Percentiles rank a stretch among this genome's conserved stretches.
These are phyloP conservation scores for Crotalus horridus DNA, from an alignment of 2,113 vertebrate species.

Conservation along the genomic window DNA sequence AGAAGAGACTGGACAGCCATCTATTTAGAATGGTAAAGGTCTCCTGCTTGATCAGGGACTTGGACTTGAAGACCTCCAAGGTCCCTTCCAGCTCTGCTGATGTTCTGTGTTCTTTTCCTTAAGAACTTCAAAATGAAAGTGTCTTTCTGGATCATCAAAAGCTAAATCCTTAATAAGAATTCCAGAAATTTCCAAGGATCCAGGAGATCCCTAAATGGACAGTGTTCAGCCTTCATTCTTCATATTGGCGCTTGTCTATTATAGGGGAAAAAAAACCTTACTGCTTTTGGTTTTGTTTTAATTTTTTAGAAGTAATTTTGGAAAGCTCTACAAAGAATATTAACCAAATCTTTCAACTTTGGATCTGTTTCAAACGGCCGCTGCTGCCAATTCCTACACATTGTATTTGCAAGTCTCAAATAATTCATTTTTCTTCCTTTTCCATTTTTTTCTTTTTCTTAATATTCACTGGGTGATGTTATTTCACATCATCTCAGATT, in stretches of 20 bases:
- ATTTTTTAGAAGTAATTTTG: background rate
- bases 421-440: background rate
- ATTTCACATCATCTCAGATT: constrained; percentile 8
- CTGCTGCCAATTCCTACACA: background rate
- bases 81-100: too few species aligned
- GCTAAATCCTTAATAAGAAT: background rate
- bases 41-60: too few species aligned
- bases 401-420: constrained; percentile 9
- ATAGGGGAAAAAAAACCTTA: background rate
- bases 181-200: background rate
- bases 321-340: background rate
- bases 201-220: background rate
- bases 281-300: background rate
- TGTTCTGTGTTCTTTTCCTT: background rate
- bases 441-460: background rate
- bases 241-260: background rate
- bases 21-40: too few species aligned
- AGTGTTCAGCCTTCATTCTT: background rate
- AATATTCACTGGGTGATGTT: background rate
- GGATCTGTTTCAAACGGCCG: background rate
- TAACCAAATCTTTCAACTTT: background rate
- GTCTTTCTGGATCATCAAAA: background rate
- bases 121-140: background rate
- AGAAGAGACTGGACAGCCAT: too few species aligned
- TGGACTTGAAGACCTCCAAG: too few species aligned